These are phyloP conservation scores for Pangasius mekongensis DNA, from an alignment of 2,797 vertebrate genomes.

Conservation along the genomic window DNA sequence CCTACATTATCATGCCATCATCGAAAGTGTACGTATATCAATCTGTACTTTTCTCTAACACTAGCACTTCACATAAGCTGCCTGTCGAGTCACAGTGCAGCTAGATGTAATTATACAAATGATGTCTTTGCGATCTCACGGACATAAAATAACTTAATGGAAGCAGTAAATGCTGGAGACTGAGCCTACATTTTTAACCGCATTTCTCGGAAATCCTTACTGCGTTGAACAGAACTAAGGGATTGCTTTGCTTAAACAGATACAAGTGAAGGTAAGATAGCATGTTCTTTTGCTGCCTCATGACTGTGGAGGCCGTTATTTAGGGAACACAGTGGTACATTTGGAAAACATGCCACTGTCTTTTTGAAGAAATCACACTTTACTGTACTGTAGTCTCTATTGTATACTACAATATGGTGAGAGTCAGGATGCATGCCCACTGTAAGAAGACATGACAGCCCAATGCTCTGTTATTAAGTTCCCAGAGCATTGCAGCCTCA, in stretches of 20 bases:
- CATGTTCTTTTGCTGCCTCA: not conserved
- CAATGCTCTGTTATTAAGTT: not conserved
- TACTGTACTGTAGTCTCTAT: not conserved
- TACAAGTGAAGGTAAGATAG: not conserved
- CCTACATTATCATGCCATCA: not conserved
- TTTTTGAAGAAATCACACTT: not conserved
- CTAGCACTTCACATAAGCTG: not conserved
- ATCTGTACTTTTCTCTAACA: not conserved
- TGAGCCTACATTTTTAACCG: not conserved
- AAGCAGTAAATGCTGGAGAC: not conserved
- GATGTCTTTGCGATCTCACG: not conserved
- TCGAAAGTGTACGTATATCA: not conserved
- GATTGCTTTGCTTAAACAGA: not conserved
- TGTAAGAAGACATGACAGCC: slow-evolving; percentile 5
- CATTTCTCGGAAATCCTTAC: not conserved
- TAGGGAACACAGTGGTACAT: not conserved
- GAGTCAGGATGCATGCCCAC: not conserved
- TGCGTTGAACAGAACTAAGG: not conserved
- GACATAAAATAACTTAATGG: not conserved
- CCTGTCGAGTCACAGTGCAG: not conserved
- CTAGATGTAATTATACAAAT: not conserved
- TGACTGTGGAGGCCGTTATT: not conserved
- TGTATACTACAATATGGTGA: not conserved
- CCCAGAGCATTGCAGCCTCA: not conserved
- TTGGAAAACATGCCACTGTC: not conserved